Percentiles rank a stretch among this genome's conserved stretches.
Conservation (phyloP, 2,113 vertebrate species). For the Leucoraja erinaceus region DNA sequence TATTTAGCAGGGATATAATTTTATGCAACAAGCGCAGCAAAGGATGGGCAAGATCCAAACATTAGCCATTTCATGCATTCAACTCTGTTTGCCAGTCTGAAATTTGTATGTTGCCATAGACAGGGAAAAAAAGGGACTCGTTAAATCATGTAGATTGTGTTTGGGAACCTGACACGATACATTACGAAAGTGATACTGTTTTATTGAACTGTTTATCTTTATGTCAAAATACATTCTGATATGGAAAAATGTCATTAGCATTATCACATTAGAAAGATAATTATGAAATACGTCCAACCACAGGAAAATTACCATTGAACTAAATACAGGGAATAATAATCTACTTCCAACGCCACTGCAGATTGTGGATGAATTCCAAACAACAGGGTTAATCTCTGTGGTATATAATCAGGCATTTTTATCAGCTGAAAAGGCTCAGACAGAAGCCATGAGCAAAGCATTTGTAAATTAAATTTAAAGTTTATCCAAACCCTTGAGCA, state of each 20-base stretch:
- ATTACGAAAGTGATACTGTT: too few relatives aligned
- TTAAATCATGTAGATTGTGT: neutral
- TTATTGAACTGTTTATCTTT: neutral
- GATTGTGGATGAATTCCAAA: constrained; percentile 38
- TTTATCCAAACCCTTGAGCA: constrained; percentile 41
- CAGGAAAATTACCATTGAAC: neutral
- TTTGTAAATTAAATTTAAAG: constrained; percentile 40
- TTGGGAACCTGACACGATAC: neutral
- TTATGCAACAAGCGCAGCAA: neutral
- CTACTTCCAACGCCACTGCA: constrained; percentile 16
- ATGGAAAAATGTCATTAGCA: neutral
- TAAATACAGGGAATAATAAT: neutral
- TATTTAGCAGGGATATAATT: neutral
- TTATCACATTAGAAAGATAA: neutral
- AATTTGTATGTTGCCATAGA: neutral
- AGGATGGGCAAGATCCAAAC: neutral
- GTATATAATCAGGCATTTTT: constrained; percentile 40
- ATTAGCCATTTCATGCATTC: neutral
- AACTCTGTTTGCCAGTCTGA: neutral
- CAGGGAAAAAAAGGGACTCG: neutral
- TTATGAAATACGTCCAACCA: neutral
- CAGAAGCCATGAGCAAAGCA: constrained; percentile 39
- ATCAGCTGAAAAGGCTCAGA: constrained; percentile 43
- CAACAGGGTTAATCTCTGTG: constrained; percentile 43
- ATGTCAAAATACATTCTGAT: neutral